Percentiles rank a stretch among this genome's conserved stretches.
phyloP scores from a whole-genome alignment of 2,797 vertebrate species.

The Rhynchonycteris naso region DNA sequence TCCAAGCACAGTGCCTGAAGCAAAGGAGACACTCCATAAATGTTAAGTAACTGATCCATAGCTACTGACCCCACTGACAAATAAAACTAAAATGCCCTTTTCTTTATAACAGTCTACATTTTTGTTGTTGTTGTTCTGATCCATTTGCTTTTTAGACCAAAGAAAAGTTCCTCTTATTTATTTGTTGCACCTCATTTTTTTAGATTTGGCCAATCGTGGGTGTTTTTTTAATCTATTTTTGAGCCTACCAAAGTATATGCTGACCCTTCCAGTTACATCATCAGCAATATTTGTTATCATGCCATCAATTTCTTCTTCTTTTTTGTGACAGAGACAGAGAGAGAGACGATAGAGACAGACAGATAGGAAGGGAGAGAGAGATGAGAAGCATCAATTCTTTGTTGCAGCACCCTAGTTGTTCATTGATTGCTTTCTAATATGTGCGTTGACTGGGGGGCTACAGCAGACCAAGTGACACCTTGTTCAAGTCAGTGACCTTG shows the following conservation, averaged over 20 bases:
- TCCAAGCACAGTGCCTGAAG: background rate
- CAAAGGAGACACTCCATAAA: background rate
- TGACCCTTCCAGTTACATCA: conserved; percentile 26
- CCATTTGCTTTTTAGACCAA: background rate
- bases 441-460: no score
- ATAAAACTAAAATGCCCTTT: conserved; percentile 19
- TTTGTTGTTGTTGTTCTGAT: background rate
- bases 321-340: no score
- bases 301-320: conserved; percentile 27
- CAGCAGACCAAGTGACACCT: no score
- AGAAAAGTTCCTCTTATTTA: conserved; percentile 12
- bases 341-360: no score
- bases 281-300: conserved; percentile 28
- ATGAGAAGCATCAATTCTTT: no score
- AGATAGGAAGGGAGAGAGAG: no score
- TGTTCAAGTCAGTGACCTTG: no score
- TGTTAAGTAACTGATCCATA: background rate
- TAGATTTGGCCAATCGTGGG: background rate
- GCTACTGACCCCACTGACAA: background rate
- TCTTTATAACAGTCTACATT: background rate
- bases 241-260: background rate
- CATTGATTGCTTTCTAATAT: no score
- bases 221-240: background rate
- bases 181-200: background rate
- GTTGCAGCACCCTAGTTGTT: no score